Conservation (phyloP, 2,113 vertebrate species). For the Amia ocellicauda region DNA sequence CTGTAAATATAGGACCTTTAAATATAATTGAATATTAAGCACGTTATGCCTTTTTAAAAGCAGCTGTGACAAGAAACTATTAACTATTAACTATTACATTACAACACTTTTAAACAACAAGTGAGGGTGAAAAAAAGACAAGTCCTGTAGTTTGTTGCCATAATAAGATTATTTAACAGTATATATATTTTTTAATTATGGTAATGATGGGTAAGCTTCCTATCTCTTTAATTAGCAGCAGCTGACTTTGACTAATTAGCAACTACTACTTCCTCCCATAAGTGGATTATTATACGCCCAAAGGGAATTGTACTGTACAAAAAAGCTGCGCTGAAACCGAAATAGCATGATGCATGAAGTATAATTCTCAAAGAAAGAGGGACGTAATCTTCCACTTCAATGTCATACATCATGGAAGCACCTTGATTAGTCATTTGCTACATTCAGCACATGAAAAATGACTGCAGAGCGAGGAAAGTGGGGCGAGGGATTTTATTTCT, state of each 20-base stretch:
- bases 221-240: constrained; percentile 41
- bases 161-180: constrained; percentile 2
- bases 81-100: constrained; percentile 14
- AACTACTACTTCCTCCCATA: constrained; percentile 35
- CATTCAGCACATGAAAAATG: constrained; percentile 15
- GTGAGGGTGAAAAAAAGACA: background rate
- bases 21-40: too few species aligned
- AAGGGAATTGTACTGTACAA: constrained; percentile 27
- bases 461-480: background rate
- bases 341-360: constrained; percentile 6
- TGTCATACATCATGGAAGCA: constrained; percentile 19
- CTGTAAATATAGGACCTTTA: too few species aligned
- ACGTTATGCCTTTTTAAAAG: background rate
- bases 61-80: background rate
- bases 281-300: constrained; percentile 44
- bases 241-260: constrained; percentile 52
- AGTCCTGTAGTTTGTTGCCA: background rate
- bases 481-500: constrained; percentile 6
- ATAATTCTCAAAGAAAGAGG: constrained; percentile 24
- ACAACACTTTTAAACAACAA: background rate
- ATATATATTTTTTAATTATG: constrained; percentile 43
- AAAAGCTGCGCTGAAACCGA: background rate
- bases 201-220: constrained; percentile 37
- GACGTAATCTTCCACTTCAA: constrained; percentile 14
- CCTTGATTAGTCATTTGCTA: background rate